A percentile compares a stretch with the other conserved stretches of the same genome.
Conservation (phyloP, 2,797 vertebrate species). For the Falco cherrug region DNA sequence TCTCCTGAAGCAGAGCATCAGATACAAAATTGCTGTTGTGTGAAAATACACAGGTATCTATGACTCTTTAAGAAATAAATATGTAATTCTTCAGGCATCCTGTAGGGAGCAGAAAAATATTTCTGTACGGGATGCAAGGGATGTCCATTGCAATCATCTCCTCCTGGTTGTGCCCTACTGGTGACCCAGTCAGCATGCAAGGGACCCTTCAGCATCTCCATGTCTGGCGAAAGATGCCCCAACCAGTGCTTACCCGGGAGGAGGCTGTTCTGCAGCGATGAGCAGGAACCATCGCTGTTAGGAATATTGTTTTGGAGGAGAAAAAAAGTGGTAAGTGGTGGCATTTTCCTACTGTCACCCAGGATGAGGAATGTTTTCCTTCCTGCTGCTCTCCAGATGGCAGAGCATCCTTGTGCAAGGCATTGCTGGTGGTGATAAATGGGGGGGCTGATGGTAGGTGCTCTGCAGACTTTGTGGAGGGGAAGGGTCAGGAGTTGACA, state of each 20-base stretch:
- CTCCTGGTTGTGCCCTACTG: neutral
- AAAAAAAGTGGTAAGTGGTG: neutral
- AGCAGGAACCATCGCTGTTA: neutral
- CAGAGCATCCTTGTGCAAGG: neutral
- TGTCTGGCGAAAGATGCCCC: neutral
- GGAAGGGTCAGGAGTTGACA: neutral
- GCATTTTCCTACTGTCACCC: neutral
- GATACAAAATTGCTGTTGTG: neutral
- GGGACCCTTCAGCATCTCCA: neutral
- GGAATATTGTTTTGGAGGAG: neutral
- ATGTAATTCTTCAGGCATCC: conserved; percentile 16
- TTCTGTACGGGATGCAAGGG: neutral
- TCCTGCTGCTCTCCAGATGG: neutral
- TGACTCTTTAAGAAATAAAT: neutral
- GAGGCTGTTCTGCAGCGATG: neutral
- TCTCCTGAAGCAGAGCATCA: neutral
- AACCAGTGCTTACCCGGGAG: neutral
- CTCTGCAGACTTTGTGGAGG: neutral
- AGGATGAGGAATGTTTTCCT: neutral
- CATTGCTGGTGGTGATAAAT: neutral
- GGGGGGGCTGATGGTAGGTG: neutral
- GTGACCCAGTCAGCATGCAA: neutral
- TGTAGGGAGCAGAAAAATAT: conserved; percentile 38
- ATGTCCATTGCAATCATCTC: neutral
- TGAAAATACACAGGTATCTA: neutral